Conservation (phyloP, 2,888 invertebrate genomes). For the Drosophila nr. fundita region DNA sequence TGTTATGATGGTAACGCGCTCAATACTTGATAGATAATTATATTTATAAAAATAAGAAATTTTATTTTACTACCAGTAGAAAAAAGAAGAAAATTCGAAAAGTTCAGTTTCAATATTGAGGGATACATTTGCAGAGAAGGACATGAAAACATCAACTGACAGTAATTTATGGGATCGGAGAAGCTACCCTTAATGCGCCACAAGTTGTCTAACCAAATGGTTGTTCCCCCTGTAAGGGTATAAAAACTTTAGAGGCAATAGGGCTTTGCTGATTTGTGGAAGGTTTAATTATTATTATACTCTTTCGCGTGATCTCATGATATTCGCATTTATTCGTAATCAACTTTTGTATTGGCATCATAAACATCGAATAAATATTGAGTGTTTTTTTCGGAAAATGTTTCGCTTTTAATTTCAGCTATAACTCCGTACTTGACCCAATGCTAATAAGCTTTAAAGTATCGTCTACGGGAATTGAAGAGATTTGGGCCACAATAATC, state of each 20-base stretch:
- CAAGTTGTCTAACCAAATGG: not conserved
- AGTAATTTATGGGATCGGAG: not conserved
- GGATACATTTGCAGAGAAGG: not conserved
- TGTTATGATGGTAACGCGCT: not conserved
- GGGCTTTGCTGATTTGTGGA: not conserved
- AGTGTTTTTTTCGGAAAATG: not conserved
- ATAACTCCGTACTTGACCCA: conserved; percentile 12
- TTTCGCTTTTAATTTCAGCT: not conserved
- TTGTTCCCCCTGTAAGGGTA: not conserved
- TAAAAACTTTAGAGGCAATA: not conserved
- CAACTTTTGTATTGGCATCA: not conserved
- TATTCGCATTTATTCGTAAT: not conserved
- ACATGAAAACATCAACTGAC: not conserved
- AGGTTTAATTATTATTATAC: not conserved
- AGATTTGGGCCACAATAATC: conserved; percentile 5
- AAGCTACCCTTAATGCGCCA: not conserved
- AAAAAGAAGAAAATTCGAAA: not conserved
- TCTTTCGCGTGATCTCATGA: not conserved
- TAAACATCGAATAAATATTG: conserved; percentile 2
- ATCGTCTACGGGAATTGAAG: not conserved
- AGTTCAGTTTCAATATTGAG: not conserved
- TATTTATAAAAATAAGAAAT: too few relatives aligned
- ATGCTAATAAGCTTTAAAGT: conserved; percentile 29
- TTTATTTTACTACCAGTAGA: not conserved
- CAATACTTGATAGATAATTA: not conserved